A percentile compares a stretch with the other conserved stretches of the same genome.
These are phyloP conservation scores for Solea senegalensis DNA, from an alignment of 2,113 vertebrate genomes.

Conservation along the genomic window DNA sequence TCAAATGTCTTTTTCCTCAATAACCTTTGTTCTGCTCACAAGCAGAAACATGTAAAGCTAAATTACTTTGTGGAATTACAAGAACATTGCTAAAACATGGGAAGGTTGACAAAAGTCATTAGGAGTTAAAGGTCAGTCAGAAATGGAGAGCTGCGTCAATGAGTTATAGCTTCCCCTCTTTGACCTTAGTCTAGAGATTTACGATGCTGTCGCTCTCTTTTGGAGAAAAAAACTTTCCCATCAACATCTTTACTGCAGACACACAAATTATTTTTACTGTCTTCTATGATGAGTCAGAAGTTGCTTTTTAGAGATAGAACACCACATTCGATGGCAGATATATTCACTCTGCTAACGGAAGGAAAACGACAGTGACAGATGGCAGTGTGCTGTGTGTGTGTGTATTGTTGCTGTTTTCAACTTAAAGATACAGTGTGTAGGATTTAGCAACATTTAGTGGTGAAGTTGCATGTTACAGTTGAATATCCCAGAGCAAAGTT, in stretches of 20 bases:
- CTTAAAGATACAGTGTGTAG: not conserved
- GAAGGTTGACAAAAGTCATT: constrained; percentile 3
- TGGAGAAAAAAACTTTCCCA: constrained; percentile 4
- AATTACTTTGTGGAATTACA: not conserved
- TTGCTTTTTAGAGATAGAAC: constrained; percentile 14
- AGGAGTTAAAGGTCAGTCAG: constrained; percentile 14
- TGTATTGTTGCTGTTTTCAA: constrained; percentile 26
- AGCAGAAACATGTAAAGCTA: constrained; percentile 1
- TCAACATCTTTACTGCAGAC: constrained; percentile 10
- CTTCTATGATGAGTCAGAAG: not conserved
- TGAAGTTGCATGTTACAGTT: too few relatives aligned
- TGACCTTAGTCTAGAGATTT: constrained; percentile 20
- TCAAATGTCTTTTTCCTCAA: not conserved
- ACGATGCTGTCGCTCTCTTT: constrained; percentile 18
- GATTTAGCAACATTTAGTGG: not conserved
- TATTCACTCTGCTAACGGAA: constrained; percentile 25
- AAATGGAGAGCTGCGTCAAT: constrained; percentile 14
- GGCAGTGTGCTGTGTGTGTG: too few relatives aligned
- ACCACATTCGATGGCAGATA: constrained; percentile 14
- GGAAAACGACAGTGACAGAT: too few relatives aligned
- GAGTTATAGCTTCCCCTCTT: constrained; percentile 17
- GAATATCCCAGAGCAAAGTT: too few relatives aligned
- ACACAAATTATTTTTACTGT: not conserved
- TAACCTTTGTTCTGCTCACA: not conserved
- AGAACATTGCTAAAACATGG: constrained; percentile 3